Evolutionary conservation across 2,888 invertebrate species (phyloP), one percentile per base, ranked within the genome.

Genomic region (Athalia cordata): DNA sequence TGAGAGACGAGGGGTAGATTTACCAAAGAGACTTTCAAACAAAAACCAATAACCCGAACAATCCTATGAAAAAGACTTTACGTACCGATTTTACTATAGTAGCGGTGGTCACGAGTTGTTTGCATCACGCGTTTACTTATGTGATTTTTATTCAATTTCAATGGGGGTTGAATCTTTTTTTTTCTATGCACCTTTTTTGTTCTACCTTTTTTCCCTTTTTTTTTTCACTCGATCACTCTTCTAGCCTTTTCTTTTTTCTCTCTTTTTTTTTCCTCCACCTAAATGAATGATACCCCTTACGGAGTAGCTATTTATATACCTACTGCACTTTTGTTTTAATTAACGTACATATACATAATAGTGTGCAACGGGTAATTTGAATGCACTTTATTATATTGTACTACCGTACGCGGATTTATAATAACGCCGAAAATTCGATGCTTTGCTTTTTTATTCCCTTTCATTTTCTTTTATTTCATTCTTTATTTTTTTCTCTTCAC

Each of bases 241-340:
- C 29, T 29, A 29, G 29, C 29, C 47, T 50, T 61, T 64, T 59
- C 9, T 59, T 59, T 11, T 11, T 59, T 11, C 13, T n/a, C 4
- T 59, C 59, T 5, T n/a, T 59, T 72, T n/a, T 57, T 13, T 55
- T 72, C 64, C n/a, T 74, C 62, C 70, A 66, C 47, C 29, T 29
- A 2, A 29, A 29, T 29, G 29, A 29, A 29, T 29, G 29, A 29
- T 29, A 29, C 29, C 29, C 29, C 29, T 29, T 29, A 29, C 2
- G 29, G 29, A 29, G 29, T 29, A 2, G 29, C 29, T 29, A 29
- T 29, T 50, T 57, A 77, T 78, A 68, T 70, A 80, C 66, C 13
- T 7, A 75, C 68, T 76, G 80, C 52, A 78, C 80, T 80, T 79
- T 76, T 79, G 78, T 79, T 76, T 78, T 52, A 64, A 57, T 29